Evolutionary conservation across 2,888 invertebrate genomes (phyloP), one percentile per base, ranked within the genome.

Genomic region (Patella pellucida): DNA sequence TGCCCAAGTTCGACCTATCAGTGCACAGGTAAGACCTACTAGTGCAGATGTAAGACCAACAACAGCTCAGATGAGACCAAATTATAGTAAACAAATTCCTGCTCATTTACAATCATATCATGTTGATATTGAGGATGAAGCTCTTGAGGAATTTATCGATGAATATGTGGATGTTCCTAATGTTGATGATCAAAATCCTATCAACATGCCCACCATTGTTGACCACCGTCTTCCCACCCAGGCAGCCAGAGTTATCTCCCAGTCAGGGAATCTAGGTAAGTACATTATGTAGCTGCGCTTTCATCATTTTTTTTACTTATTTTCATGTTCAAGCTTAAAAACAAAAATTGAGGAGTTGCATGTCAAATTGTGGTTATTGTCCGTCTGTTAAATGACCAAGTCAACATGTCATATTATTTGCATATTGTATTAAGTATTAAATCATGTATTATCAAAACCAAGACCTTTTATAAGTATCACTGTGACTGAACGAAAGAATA

Each of bases 201-300:
- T 62, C 23, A 62, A 62, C 23, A 62, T 19, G 50, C 67, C 74
- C 50, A 69, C 56, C 70, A 71, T 71, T 27, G 67, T 74, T 7
- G 51, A 70, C 14, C 74, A 74, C 67, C 70, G 74, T 70, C 70
- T 74, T 15, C 71, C 62, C 31, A 67, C 62, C 27, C 70, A 74
- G 11, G 56, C 51, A 52, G 11, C 67, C 5, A 68, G 52, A 50
- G 27, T 69, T 16, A 31, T 54, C 19, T 31, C 41, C 9, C 68
- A 70, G 15, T 31, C 23, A 19, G 67, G 67, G 1, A 19, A n/a
- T 56, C 67, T 50, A 19, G 62, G 67, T 71, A 41, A 71, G 67
- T 27, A n/a, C n/a, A n/a, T n/a, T n/a, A 11, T 56, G 14, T 15
- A 11, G 12, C 19, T 16, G 12, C 3, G 52, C n/a, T 62, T 19